A percentile compares a stretch with the other conserved stretches of the same genome.
Evolutionary conservation across 92 coral and sea anemone species (phyloP).

Genomic region (Hydrozoanthus gracilis): DNA sequence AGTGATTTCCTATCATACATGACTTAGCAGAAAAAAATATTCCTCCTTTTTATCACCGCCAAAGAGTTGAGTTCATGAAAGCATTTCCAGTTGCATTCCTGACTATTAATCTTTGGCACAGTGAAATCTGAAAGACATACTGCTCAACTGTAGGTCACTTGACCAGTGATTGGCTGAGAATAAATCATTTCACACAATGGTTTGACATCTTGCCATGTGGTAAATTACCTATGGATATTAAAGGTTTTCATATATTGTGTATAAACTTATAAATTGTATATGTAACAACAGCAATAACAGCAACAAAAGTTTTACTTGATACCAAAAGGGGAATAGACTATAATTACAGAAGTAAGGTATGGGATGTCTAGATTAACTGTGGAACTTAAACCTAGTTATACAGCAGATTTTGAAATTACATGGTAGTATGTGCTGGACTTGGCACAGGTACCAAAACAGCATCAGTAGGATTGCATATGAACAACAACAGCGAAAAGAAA

Average conservation of each 20-base stretch:
- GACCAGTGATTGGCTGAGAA: slow-evolving; percentile 28
- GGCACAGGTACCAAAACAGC: too few species aligned
- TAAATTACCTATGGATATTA: too few species aligned
- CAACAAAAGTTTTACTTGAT: neutral
- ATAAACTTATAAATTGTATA: too few species aligned
- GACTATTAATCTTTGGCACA: slow-evolving; percentile 31
- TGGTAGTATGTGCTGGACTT: too few species aligned
- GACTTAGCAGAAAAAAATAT: neutral
- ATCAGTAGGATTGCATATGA: too few species aligned
- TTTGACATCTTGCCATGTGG: neutral
- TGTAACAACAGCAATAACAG: too few species aligned
- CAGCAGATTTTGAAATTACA: too few species aligned
- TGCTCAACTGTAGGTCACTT: slow-evolving; percentile 20
- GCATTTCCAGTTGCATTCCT: neutral
- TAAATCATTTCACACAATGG: slow-evolving; percentile 19
- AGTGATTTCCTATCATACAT: neutral
- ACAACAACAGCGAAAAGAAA: too few species aligned
- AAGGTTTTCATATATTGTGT: neutral
- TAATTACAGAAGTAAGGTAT: neutral
- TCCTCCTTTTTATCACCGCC: neutral
- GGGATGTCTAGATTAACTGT: too few species aligned
- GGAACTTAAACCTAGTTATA: too few species aligned
- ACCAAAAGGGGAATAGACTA: neutral
- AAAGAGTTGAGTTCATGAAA: slow-evolving; percentile 37
- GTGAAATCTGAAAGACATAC: neutral